Base-by-base conservation (phyloP, 2,888 invertebrate species). In the Papilio gigon region DNA sequence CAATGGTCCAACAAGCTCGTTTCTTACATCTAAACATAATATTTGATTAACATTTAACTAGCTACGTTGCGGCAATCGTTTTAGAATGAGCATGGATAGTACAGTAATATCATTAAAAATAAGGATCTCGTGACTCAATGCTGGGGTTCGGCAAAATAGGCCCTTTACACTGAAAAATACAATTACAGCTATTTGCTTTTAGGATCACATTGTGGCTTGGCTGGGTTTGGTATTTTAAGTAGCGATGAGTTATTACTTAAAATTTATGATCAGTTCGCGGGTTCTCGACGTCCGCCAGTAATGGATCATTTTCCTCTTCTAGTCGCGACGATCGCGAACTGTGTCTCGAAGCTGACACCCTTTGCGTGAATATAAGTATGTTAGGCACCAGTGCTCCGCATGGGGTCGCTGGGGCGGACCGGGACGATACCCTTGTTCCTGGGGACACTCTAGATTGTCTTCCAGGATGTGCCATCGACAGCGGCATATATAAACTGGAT, bases 351-450 rank as follows among this genome's bases (percentile, higher is more conserved):
- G 88, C 87, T 11, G 91, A 88, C 1, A 90, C 85, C 71, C 93
- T 87, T 68, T 93, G 93, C n/a, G 93, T 86, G 56, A 95, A 93
- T 17, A 94, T 94, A 73, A 95, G 91, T 2, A 93, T 84, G 75
- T 92, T 93, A 11, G 95, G 95, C 17, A 95, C 94, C 65, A 95
- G 88, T 89, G 94, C 94, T 37, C 95, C 94, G 72, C 95, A 94
- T 0, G 97, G 97, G 0, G 96, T 97, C 2, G 95, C 95, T 0
- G 97, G 97, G 0, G 97, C 97, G 0, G 96, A 96, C 27, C 95
- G 89, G 0, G 96, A 95, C 8, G 96, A 90, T 90, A 95, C 95
- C 53, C 95, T 92, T 70, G 93, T 86, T 62, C 89, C 87, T 0
- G 91, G 89, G 0, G 90, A 88, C 68, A 86, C 81, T 72, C 88